A percentile compares a stretch with the other conserved stretches of the same genome.
These are phyloP conservation scores for Apostichopus californicus DNA, from an alignment of 35 echinoderm and acorn worm species.

Conservation along the genomic window DNA sequence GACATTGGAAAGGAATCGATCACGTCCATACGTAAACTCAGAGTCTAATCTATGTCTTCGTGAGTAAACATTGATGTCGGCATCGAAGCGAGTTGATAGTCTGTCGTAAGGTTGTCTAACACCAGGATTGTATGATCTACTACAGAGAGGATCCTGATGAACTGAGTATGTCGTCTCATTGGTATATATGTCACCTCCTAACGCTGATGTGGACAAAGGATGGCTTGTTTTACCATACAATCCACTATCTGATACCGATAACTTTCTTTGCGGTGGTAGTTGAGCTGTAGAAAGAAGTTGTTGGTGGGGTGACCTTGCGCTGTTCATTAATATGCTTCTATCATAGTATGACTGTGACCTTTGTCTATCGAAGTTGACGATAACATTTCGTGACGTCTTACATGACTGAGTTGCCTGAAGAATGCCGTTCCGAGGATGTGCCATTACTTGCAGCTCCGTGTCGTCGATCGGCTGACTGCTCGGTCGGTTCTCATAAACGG, in stretches of 20 bases:
- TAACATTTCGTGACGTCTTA: not conserved
- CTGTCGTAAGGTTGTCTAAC: not conserved
- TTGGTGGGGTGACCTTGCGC: not conserved
- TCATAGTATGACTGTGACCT: constrained; percentile 32
- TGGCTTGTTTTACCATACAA: not conserved
- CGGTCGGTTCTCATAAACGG: not conserved
- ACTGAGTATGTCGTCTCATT: not conserved
- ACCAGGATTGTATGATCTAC: not conserved
- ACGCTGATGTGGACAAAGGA: not conserved
- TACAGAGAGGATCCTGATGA: not conserved
- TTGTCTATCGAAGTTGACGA: not conserved
- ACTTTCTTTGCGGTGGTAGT: not conserved
- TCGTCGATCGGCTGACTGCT: not conserved
- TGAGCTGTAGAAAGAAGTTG: not conserved
- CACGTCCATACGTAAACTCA: constrained; percentile 10
- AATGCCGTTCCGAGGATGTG: not conserved
- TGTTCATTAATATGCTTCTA: not conserved
- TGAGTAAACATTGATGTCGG: not conserved
- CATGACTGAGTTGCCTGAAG: not conserved
- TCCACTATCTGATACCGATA: not conserved
- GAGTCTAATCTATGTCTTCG: not conserved
- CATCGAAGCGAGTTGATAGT: not conserved
- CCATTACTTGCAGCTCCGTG: not conserved
- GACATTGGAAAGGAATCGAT: constrained; percentile 32
- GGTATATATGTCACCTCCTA: not conserved